Base-by-base conservation (phyloP, 2,797 vertebrate genomes). In the Periophthalmus magnuspinnatus region DNA sequence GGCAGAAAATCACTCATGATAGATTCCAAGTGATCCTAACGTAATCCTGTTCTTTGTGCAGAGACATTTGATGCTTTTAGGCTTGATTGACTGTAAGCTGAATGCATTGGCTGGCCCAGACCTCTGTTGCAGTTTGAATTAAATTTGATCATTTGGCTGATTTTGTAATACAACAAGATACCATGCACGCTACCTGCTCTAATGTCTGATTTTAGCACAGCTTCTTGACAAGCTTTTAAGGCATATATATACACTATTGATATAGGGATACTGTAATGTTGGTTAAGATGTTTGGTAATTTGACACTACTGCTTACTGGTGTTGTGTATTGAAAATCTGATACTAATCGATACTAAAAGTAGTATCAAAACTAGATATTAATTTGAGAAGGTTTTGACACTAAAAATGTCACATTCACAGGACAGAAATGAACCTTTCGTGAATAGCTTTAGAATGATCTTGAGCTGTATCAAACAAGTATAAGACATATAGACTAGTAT, bases 11-110 rank as follows among this genome's bases (percentile, higher is more conserved):
- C 45, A 47, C 45, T 47, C 45, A 47, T 45, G 14, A 14, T 17
- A 45, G 45, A 47, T 17, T 17, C 62, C 33, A 41, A 48, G 5
- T 77, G 75, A 83, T 71, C 56, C 52, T 77, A 67, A 72, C 62
- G 78, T 68, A 79, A 73, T 80, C 48, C 56, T 16, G 78, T 73
- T 77, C 83, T 68, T 3, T 21, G 75, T 68, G 77, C 62, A 70
- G 64, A 74, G 79, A 78, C 68, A 79, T 75, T 76, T 75, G 78
- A 87, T 84, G 86, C 84, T 90, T 90, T 91, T 87, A 90, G 79
- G 72, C 76, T 71, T 89, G 82, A 90, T 90, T 88, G 81, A 76
- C 70, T 54, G 69, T 77, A 76, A 76, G 48, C 74, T 75, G 38
- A 41, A 13, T 1, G 10, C 38, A 41, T 2, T 11, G 38, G 38